Conservation (phyloP, 2,113 vertebrate genomes). For the Ovibos moschatus region DNA sequence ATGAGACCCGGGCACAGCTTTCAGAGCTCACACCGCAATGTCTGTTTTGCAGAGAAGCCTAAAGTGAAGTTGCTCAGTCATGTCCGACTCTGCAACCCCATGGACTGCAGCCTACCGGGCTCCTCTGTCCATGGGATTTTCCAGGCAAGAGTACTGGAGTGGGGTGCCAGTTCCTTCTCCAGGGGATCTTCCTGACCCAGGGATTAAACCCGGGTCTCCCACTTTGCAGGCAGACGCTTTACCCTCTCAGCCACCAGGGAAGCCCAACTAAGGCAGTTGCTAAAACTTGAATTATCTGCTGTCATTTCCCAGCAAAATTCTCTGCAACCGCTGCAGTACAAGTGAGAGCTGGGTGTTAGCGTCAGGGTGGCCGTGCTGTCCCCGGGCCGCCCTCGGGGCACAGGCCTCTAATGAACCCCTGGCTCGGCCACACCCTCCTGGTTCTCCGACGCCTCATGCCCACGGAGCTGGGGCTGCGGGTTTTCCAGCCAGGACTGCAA, state of each 20-base stretch:
- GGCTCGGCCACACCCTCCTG: background rate
- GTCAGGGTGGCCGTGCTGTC: background rate
- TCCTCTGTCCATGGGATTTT: background rate
- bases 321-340: rapidly evolving
- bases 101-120: background rate
- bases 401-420: rapidly evolving
- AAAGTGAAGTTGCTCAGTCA: background rate
- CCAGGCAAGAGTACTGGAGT: background rate
- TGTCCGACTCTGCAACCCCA: background rate
- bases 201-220: background rate
- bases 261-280: background rate
- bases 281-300: background rate
- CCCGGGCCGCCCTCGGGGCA: background rate
- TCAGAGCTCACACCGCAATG: rapidly evolving
- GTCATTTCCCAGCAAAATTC: background rate
- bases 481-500: background rate
- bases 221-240: background rate
- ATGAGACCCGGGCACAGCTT: background rate
- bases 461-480: rapidly evolving
- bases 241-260: background rate
- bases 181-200: background rate
- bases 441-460: rapidly evolving
- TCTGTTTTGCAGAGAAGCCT: background rate
- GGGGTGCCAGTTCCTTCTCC: background rate
- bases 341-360: background rate